phyloP scores from a whole-genome alignment of 2,797 vertebrate species.

The Rhabdomys pumilio region DNA sequence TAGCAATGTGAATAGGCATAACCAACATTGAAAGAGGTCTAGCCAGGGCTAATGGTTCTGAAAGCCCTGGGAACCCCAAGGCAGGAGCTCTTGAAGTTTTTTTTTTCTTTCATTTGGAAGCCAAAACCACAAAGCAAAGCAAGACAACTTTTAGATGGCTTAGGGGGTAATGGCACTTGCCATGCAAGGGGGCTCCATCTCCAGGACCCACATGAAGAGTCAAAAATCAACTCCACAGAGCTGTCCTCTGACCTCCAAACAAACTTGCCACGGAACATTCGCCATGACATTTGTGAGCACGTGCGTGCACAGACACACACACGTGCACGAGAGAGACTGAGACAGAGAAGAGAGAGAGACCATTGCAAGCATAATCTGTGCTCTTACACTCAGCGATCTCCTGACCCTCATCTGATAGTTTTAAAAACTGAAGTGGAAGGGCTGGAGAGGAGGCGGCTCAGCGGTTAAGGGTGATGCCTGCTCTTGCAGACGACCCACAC shows the following conservation, averaged over 20 bases:
- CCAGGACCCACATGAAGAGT: too few relatives aligned
- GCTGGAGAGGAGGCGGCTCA: not conserved
- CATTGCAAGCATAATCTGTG: not conserved
- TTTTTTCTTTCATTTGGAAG: not conserved
- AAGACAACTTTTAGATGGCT: not conserved
- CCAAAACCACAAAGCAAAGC: not conserved
- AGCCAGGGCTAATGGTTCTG: not conserved
- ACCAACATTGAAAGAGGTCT: constrained; percentile 2
- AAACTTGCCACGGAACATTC: too few relatives aligned
- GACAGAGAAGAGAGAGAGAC: not conserved
- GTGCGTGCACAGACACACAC: not conserved
- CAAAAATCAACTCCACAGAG: too few relatives aligned
- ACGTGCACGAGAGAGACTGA: too few relatives aligned
- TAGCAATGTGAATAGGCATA: not conserved
- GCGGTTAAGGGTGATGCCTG: not conserved
- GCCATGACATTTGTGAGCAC: too few relatives aligned
- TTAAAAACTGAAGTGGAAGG: not conserved
- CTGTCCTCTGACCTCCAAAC: too few relatives aligned
- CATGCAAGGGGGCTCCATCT: too few relatives aligned
- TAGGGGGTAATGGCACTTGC: too few relatives aligned
- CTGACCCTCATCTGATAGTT: not conserved
- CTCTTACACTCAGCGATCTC: not conserved
- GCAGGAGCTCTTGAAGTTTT: not conserved
- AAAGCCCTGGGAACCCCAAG: not conserved
- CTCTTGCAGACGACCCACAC: not conserved